A percentile compares a stretch with the other conserved stretches of the same genome.
Evolutionary conservation across 2,888 invertebrate genomes (phyloP).

Genomic region (Incurvaria masculella): DNA sequence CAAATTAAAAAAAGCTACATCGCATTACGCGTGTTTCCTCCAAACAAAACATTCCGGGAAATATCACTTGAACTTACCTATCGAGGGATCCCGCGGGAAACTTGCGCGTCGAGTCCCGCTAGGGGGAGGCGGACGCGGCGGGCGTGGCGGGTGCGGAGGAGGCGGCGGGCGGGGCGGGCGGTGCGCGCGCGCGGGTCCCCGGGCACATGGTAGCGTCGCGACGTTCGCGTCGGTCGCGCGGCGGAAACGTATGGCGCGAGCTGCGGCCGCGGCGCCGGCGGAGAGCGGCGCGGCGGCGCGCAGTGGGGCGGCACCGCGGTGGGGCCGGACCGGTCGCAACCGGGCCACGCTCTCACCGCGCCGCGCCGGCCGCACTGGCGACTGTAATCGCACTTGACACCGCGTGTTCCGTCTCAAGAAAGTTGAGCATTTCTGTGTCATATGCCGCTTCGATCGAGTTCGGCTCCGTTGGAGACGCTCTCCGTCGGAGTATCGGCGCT

Average conservation of each 20-base stretch:
- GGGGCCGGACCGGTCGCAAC: slow-evolving; percentile 55
- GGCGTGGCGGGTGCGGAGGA: slow-evolving; percentile 19
- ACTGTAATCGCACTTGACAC: slow-evolving; percentile 54
- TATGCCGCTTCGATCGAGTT: neutral
- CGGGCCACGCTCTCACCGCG: slow-evolving; percentile 51
- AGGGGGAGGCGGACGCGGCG: slow-evolving; percentile 21
- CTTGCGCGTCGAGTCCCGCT: slow-evolving; percentile 26
- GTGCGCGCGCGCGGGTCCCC: slow-evolving; percentile 3
- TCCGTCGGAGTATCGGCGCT: neutral
- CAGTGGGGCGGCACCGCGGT: slow-evolving; percentile 23
- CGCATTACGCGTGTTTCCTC: no score
- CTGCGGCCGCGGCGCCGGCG: slow-evolving; percentile 5
- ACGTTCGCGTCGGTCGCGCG: neutral
- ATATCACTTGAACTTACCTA: no score
- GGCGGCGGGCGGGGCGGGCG: slow-evolving; percentile 13
- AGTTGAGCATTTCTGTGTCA: slow-evolving; percentile 50
- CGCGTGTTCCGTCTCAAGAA: slow-evolving; percentile 45
- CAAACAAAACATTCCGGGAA: no score
- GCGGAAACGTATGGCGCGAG: neutral
- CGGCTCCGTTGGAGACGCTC: no score
- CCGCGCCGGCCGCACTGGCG: slow-evolving; percentile 26
- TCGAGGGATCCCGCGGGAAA: neutral
- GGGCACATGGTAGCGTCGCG: neutral
- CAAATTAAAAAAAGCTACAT: no score
- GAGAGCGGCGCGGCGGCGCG: slow-evolving; percentile 11